Conservation (phyloP, 53 echinoderm and acorn worm genomes). For the Arbacia lixula region DNA sequence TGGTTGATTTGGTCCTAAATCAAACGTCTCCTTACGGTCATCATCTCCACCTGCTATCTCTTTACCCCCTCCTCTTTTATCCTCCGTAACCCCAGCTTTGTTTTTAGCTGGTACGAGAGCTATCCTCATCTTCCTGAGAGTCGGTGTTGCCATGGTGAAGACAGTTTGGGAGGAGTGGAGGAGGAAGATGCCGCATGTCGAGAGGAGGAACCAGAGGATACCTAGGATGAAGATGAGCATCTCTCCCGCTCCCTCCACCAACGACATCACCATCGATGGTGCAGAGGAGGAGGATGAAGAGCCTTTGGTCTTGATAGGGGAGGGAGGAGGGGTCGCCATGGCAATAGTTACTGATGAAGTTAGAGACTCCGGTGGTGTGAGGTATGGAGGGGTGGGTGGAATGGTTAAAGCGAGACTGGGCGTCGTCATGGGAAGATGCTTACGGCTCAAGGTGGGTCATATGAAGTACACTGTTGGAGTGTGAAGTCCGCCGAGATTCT, state of each 20-base stretch:
- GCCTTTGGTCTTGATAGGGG: slow-evolving; percentile 14
- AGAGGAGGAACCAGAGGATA: slow-evolving; percentile 48
- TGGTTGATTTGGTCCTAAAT: too few species aligned
- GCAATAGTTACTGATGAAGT: background rate
- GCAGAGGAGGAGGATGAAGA: background rate
- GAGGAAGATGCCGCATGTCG: slow-evolving; percentile 38
- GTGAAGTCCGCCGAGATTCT: too few species aligned
- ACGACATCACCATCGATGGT: background rate
- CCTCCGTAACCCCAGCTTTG: background rate
- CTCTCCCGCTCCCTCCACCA: slow-evolving; percentile 37
- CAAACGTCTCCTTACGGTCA: too few species aligned
- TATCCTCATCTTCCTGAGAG: slow-evolving; percentile 21
- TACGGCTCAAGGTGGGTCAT: too few species aligned
- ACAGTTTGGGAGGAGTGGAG: slow-evolving; percentile 23
- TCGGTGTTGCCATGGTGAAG: slow-evolving; percentile 17
- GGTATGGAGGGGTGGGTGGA: slow-evolving; percentile 5
- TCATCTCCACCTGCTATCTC: background rate
- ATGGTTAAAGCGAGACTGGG: slow-evolving; percentile 4
- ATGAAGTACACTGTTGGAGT: too few species aligned
- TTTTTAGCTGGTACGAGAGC: slow-evolving; percentile 6
- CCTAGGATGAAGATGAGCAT: slow-evolving; percentile 31
- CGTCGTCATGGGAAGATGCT: background rate
- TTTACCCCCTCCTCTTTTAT: background rate
- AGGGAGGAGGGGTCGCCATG: slow-evolving; percentile 39
- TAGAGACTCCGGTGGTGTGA: background rate